Evolutionary conservation across 2,113 vertebrate genomes (phyloP), one percentile per base, ranked within the genome.

Genomic region (Oostethus manadensis): DNA sequence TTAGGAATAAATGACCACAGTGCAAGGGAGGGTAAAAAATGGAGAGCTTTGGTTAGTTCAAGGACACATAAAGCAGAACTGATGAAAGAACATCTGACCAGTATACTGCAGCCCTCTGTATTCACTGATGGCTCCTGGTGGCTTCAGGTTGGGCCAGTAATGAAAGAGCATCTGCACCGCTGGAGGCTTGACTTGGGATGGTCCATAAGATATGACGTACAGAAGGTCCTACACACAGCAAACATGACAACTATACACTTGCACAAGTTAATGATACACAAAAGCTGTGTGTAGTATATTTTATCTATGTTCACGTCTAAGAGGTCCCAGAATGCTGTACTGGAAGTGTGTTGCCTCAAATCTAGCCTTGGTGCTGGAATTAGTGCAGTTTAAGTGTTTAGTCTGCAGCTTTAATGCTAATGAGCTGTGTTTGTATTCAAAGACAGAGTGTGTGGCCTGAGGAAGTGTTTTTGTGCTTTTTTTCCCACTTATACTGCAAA

Each of bases 151-250:
- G 60, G 97, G 97, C 97, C 97, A 99, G 58, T 98, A 99, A 79
- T 99, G 97, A 85, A 99, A 99, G 33, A 99, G 88, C 97, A 99
- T 99, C 87, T 99, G 97, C 51, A 99, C 96, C 4, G 97, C 96
- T 29, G 97, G 95, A 64, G 97, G 94, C 73, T 99, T 99, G 66
- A 99, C 97, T 91, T 98, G 97, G 59, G 97, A 98, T 10, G 97
- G 97, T 58, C 97, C 97, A 60, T 99, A 98, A 1, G 96, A 97
- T 78, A 99, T 99, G 49, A 99, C 97, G 69, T 99, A 99, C 0
- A 99, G 89, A 70, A 99, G 91, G 82, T 99, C 97, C 97, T 99
- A 86, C 29, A 72, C 13, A 56, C 5, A 77, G 23, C 23, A 63
- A n/a, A 55, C 51, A 77, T 14, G 63, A 22, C 2, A 60, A 51